Base-by-base conservation (phyloP, 2,888 invertebrate species). In the Athalia circularis region DNA sequence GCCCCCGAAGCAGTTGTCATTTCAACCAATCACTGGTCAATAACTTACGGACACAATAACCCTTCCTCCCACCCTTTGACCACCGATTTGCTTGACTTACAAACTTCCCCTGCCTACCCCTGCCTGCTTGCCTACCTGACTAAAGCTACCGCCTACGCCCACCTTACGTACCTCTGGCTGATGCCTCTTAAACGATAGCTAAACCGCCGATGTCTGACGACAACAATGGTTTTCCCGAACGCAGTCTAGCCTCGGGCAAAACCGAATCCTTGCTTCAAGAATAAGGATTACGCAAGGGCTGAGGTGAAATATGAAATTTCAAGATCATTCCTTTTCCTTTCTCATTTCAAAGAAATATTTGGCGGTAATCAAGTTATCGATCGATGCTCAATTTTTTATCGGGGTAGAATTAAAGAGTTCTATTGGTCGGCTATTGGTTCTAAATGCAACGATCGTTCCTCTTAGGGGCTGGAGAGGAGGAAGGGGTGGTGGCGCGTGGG, bases 1-100 rank as follows among this genome's bases (percentile, higher is more conserved):
- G 50, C 75, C 64, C 76, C 65, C 67, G 81, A 65, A 67, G 47
- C 48, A 45, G 64, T 72, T 77, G 75, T 75, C 75, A 75, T 75
- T 75, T 75, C 50, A 52, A 13, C 75, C 75, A 75, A 75, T 75
- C 62, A 64, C 75, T 75, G 11, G 13, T 64, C 75, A 75, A 72
- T 57, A 59, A 48, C 15, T 50, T 62, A 29, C 62, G 6, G 50
- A 75, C 62, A 62, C 75, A 57, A 62, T 62, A 75, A 64, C 75
- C 72, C 72, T 72, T 72, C 72, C 72, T 72, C 72, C 72, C 72
- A 72, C 72, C 52, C 15, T 57, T 29, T 29, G 1, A 7, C 72
- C 9, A 57, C 13, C 72, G 5, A 57, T 59, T 59, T 59, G n/a
- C 29, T 29, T 29, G 29, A 29, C 29, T 29, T 29, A 29, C 29